Base-by-base conservation (phyloP, 2,888 invertebrate genomes). In the Platycheirus rosarum region DNA sequence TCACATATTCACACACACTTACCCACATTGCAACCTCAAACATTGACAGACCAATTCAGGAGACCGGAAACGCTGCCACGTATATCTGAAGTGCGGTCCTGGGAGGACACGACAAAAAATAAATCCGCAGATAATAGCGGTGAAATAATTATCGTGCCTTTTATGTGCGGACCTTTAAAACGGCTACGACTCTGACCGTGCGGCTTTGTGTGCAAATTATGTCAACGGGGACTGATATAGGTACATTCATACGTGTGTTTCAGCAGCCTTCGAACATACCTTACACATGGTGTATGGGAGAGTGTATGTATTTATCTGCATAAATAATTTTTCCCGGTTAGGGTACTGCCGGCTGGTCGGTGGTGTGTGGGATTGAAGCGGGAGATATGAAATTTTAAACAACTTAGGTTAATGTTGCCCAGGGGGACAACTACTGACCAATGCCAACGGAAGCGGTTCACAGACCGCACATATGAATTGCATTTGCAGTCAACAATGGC, bases 111-210 rank as follows among this genome's bases (percentile, higher is more conserved):
- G 46, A 63, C 9, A 18, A 62, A 53, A 66, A 66, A 46, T 49
- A 63, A 74, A 74, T 74, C 69, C 74, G 8, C 68, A 69, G 68
- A 79, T 79, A 69, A 73, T 63, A 79, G 79, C 69, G 79, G 79
- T 74, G 79, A 74, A 79, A 79, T 79, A 79, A 79, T 79, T 79
- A 79, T 79, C 68, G 69, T 69, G 48, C 55, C 68, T 78, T 68
- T 74, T 63, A 53, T 71, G 55, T 49, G 55, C 23, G 73, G 23
- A 37, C 63, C 69, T 44, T 69, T 68, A 62, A 29, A 51, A 49
- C 13, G 8, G 1, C 9, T 42, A 48, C 40, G 40, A 63, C 42
- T 63, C 73, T 69, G 55, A 57, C 62, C 57, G 44, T 74, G 20
- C 14, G 55, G 40, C 20, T 48, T 40, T 69, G 40, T 37, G 53